These are phyloP conservation scores for Dolichoris vasculosae DNA, from an alignment of 1,140 invertebrate genomes.

Conservation along the genomic window DNA sequence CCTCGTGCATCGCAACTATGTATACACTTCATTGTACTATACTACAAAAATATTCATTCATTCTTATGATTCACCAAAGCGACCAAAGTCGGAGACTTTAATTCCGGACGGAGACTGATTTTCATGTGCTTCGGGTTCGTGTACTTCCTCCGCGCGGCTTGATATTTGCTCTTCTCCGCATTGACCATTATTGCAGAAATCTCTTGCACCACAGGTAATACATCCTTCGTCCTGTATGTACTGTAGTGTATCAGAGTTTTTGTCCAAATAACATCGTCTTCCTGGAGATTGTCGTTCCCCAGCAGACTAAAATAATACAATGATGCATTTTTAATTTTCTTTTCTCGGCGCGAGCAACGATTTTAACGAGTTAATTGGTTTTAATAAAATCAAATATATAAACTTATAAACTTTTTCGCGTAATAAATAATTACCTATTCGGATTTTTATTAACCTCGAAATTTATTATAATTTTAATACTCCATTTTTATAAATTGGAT, in stretches of 20 bases:
- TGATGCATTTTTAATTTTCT: conserved; percentile 13
- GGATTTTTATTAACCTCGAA: too few species aligned
- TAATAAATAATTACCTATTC: too few species aligned
- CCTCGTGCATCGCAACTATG: conserved; percentile 40
- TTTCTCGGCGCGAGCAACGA: too few species aligned
- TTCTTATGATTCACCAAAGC: conserved; percentile 62
- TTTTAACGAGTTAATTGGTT: too few species aligned
- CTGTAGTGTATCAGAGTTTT: conserved; percentile 79
- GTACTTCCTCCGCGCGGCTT: conserved; percentile 80
- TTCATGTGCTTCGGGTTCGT: conserved; percentile 76
- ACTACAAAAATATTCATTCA: conserved; percentile 54
- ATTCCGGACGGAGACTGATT: conserved; percentile 77
- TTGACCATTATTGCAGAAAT: conserved; percentile 77
- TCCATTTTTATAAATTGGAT: too few species aligned
- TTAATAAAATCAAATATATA: too few species aligned
- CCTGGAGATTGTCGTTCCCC: conserved; percentile 65
- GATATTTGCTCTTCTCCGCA: conserved; percentile 77
- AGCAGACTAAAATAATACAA: conserved; percentile 60
- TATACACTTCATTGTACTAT: conserved; percentile 47
- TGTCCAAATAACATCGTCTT: conserved; percentile 75
- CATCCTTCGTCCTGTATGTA: conserved; percentile 76
- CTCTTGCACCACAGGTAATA: conserved; percentile 77
- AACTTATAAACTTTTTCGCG: too few species aligned
- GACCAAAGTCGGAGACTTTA: conserved; percentile 71
- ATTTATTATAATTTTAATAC: too few species aligned